A percentile compares a stretch with the other conserved stretches of the same genome.
phyloP scores from a whole-genome alignment of 2,113 vertebrate genomes.

The Eulemur rufifrons region DNA sequence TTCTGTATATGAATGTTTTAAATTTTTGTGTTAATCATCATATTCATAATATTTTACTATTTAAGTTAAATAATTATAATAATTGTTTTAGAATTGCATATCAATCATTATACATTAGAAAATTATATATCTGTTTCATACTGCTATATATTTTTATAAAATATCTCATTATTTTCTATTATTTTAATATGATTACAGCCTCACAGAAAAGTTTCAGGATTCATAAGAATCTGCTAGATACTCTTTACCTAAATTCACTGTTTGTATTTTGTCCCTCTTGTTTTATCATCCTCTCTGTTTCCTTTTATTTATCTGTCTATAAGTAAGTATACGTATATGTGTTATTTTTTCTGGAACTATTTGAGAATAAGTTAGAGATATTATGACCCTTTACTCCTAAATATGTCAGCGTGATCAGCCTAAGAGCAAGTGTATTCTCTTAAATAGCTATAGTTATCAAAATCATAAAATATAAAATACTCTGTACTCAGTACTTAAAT shows the following conservation, averaged over 20 bases:
- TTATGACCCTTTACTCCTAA: background rate
- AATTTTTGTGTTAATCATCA: background rate
- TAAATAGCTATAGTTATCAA: background rate
- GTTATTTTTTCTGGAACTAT: background rate
- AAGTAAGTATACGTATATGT: background rate
- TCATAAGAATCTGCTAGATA: background rate
- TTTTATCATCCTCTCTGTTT: background rate
- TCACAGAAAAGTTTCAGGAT: background rate
- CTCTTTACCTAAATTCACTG: background rate
- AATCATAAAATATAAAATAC: background rate
- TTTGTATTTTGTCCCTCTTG: background rate
- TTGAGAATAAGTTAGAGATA: background rate
- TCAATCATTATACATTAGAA: background rate
- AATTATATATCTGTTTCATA: background rate
- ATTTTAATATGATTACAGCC: background rate
- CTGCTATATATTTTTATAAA: background rate
- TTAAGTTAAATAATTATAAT: background rate
- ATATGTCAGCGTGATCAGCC: background rate
- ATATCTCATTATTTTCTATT: background rate
- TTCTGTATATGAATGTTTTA: background rate
- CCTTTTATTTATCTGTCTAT: background rate
- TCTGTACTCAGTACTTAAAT: background rate
- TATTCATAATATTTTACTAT: background rate
- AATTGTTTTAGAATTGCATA: background rate
- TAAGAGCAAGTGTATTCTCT: background rate